Evolutionary conservation across 92 coral and sea anemone genomes (phyloP).

Genomic region (Paramuricea clavata): DNA sequence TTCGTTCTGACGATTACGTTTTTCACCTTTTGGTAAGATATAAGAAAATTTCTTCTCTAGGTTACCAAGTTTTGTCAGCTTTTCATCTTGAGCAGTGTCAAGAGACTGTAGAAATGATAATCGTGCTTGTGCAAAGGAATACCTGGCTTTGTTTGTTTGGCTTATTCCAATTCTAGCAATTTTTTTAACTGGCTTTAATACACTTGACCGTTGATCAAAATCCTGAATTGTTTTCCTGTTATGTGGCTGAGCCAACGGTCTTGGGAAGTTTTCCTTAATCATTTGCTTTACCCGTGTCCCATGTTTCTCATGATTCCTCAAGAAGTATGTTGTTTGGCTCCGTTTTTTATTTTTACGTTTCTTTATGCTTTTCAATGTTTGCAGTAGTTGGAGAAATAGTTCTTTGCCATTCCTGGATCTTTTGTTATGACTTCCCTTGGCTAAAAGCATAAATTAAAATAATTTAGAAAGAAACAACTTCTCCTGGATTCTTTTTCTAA

Average conservation of each 20-base stretch:
- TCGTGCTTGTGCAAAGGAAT: constrained; percentile 46
- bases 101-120: constrained; percentile 32
- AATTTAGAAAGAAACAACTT: not conserved
- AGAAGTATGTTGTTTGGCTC: not conserved
- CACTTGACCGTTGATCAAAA: constrained; percentile 3
- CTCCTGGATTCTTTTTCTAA: no score
- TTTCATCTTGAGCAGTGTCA: constrained; percentile 36
- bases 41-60: constrained; percentile 27
- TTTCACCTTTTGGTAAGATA: constrained; percentile 9
- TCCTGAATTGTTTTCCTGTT: not conserved
- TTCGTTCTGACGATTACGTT: not conserved
- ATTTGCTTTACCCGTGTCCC: not conserved
- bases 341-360: not conserved
- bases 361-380: constrained; percentile 3
- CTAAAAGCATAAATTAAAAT: not conserved
- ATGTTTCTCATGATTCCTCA: not conserved
- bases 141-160: constrained; percentile 26
- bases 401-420: not conserved
- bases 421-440: not conserved
- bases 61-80: constrained; percentile 19
- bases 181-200: constrained; percentile 17
- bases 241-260: not conserved
- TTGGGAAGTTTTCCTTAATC: not conserved
- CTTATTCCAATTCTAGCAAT: not conserved
- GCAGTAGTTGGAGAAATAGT: constrained; percentile 2